phyloP scores from a whole-genome alignment of 1,140 invertebrate genomes.

The Pararge aegeria region DNA sequence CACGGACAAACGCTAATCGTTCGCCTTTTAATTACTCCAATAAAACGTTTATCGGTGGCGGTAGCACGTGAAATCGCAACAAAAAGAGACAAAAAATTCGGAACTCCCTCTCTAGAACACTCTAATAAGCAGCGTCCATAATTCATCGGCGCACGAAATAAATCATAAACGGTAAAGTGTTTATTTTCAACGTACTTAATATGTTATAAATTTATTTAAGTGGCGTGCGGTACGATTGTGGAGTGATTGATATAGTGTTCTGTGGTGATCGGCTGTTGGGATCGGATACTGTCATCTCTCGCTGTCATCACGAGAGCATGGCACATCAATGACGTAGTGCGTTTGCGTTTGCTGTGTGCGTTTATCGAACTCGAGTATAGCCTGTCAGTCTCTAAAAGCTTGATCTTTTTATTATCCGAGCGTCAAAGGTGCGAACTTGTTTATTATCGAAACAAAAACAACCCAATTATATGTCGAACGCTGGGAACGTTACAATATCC shows the following conservation, averaged over 20 bases:
- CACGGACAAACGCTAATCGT: constrained; percentile 61
- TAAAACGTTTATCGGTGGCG: constrained; percentile 73
- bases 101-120: constrained; percentile 58
- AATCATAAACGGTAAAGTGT: constrained; percentile 77
- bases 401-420: constrained; percentile 36
- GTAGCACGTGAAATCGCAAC: constrained; percentile 66
- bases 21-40: constrained; percentile 69
- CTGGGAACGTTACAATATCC: constrained; percentile 25
- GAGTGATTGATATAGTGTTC: constrained; percentile 74
- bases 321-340: constrained; percentile 36
- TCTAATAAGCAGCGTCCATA: constrained; percentile 68
- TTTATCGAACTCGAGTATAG: constrained; percentile 34
- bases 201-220: constrained; percentile 79
- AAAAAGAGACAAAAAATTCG: constrained; percentile 67
- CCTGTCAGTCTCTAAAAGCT: constrained; percentile 31
- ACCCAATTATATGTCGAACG: constrained; percentile 32
- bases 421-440: constrained; percentile 28
- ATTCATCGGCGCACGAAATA: constrained; percentile 71
- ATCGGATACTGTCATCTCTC: constrained; percentile 54
- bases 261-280: constrained; percentile 50
- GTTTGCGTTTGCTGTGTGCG: constrained; percentile 35
- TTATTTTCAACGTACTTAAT: constrained; percentile 78
- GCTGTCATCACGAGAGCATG: constrained; percentile 32
- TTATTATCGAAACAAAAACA: constrained; percentile 42
- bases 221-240: constrained; percentile 71